Evolutionary conservation across 2,888 invertebrate species (phyloP).

Genomic region (Trichogramma evanescens): DNA sequence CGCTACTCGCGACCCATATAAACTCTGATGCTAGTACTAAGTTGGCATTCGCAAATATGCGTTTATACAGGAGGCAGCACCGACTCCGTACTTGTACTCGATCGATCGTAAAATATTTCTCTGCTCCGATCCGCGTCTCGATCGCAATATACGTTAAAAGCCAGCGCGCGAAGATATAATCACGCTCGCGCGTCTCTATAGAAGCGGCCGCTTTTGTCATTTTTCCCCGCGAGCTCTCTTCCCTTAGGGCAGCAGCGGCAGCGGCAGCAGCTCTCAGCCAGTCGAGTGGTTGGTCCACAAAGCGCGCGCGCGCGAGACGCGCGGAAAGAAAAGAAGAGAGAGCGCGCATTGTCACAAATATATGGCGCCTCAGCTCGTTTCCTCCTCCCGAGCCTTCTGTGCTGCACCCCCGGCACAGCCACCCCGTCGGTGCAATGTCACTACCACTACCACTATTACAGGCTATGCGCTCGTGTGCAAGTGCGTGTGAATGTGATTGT

Average conservation of each 20-base stretch:
- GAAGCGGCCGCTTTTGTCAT: constrained; percentile 14
- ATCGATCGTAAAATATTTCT: no score
- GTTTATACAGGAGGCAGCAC: no score
- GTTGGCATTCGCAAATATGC: no score
- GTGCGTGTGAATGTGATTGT: background rate
- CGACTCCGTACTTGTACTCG: no score
- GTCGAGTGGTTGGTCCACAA: constrained; percentile 12
- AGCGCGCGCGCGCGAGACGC: background rate
- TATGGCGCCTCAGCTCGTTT: constrained; percentile 46
- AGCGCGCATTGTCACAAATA: constrained; percentile 40
- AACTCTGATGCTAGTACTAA: no score
- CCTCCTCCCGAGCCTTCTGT: constrained; percentile 31
- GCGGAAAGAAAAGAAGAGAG: background rate
- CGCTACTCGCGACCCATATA: no score
- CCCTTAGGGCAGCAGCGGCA: no score
- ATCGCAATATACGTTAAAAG: background rate
- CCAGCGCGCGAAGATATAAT: no score
- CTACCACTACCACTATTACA: no score
- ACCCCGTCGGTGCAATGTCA: constrained; percentile 1
- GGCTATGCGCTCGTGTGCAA: constrained; percentile 7
- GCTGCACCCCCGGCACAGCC: constrained; percentile 2
- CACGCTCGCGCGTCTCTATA: constrained; percentile 21
- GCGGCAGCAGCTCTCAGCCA: background rate
- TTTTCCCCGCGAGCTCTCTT: constrained; percentile 27
- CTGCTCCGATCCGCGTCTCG: background rate